Base-by-base conservation (phyloP, 2,797 vertebrate genomes). In the Echiichthys vipera region DNA sequence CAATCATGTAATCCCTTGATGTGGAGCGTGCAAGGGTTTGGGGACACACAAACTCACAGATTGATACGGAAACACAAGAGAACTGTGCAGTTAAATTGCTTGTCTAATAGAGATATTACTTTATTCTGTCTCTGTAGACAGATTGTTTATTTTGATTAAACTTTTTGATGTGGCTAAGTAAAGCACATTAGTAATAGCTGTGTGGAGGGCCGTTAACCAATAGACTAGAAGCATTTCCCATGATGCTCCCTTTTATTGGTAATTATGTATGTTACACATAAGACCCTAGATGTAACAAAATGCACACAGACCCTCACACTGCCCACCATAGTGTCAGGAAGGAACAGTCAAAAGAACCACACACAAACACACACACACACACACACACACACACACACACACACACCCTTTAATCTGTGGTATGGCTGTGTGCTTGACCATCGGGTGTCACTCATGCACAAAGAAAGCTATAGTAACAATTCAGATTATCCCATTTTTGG, bases 381-480 rank as follows among this genome's bases (percentile, higher is more conserved):
- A 30, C 53, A 46, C 27, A 54, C 18, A 32, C 20, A 43, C 50
- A 58, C 40, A 73, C 24, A 37, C 47, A 68, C 45, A 55, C 17
- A 51, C 61, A 17, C 36, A 5, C 30, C 63, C 37, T 63, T 88
- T 62, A 69, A 61, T 71, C 42, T 43, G 40, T 66, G 27, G 51
- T 51, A 71, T 54, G 74, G 71, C 71, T 74, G 77, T 79, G 57
- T 43, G 55, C 49, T 76, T 77, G 83, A 87, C 92, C 92, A 94
- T 93, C 37, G 63, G 93, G 89, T 91, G 93, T 92, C 92, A 94
- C 89, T 88, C 84, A 89, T 74, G 87, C 62, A 81, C 91, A 93
- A 71, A 83, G 74, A 81, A 85, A 78, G 18, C 39, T 32, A 51
- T 36, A 17, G 15, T 62, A 53, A 57, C 17, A 64, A 24, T 37